Conservation (phyloP, 2,797 vertebrate genomes). For the Steatocranus sp. region DNA sequence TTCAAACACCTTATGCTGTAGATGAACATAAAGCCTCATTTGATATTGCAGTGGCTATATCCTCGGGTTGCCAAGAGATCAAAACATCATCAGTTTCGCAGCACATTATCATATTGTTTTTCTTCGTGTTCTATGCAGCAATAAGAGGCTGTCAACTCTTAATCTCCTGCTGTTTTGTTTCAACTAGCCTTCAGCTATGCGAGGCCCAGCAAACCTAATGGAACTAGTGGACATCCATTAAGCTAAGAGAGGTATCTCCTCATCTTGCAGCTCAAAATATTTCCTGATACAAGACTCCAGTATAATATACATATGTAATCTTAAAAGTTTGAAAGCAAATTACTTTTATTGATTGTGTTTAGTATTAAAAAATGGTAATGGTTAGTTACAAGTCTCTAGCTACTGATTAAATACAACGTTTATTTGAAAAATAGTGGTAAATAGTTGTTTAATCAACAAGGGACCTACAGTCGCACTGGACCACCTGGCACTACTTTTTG, state of each 20-base stretch:
- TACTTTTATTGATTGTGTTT: not conserved
- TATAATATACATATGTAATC: not conserved
- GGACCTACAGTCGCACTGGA: not conserved
- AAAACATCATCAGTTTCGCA: slow-evolving; percentile 6
- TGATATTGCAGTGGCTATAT: not conserved
- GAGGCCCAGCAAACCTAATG: slow-evolving; percentile 12
- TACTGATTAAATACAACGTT: not conserved
- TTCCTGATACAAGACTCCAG: not conserved
- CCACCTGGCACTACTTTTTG: not conserved
- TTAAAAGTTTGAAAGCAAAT: not conserved
- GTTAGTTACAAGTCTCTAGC: not conserved
- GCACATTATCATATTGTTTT: not conserved
- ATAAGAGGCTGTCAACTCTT: slow-evolving; percentile 18
- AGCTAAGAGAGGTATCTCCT: slow-evolving; percentile 47
- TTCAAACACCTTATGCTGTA: not conserved
- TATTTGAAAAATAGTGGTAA: not conserved
- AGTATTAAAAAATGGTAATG: not conserved
- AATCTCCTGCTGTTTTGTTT: slow-evolving; percentile 53
- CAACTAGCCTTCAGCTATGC: slow-evolving; percentile 38
- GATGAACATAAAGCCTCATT: not conserved
- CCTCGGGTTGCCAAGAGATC: not conserved
- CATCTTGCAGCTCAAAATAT: slow-evolving; percentile 16
- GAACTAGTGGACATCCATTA: slow-evolving; percentile 57
- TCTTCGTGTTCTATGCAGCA: not conserved
- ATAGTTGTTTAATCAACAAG: not conserved